Evolutionary conservation across 2,797 vertebrate species (phyloP).

Genomic region (Girardinus metallicus): DNA sequence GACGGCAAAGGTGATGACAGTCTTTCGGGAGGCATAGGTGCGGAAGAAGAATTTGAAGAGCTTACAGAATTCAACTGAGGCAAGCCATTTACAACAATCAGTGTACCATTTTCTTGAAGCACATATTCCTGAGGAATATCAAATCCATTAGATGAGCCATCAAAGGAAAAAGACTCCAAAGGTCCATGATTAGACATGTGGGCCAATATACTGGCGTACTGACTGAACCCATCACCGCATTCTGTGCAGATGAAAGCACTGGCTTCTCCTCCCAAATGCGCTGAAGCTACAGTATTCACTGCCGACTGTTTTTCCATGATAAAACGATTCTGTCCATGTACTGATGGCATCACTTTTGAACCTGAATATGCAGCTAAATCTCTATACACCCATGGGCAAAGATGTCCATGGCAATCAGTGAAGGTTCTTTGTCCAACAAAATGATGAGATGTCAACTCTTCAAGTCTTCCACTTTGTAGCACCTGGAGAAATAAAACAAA

Average conservation of each 20-base stretch:
- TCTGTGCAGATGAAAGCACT: slow-evolving; percentile 86
- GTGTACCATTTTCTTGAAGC: slow-evolving; percentile 85
- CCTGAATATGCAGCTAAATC: slow-evolving; percentile 4
- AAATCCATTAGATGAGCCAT: slow-evolving; percentile 79
- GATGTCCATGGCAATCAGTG: slow-evolving; percentile 15
- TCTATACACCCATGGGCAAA: slow-evolving; percentile 29
- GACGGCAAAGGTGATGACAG: slow-evolving; percentile 57
- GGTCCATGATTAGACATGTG: slow-evolving; percentile 83
- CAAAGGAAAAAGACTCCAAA: slow-evolving; percentile 78
- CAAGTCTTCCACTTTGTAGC: slow-evolving; percentile 37
- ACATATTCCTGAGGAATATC: slow-evolving; percentile 83
- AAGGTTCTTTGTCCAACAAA: slow-evolving; percentile 15
- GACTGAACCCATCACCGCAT: slow-evolving; percentile 85
- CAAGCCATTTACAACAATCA: slow-evolving; percentile 78
- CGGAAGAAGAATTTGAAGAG: slow-evolving; percentile 62
- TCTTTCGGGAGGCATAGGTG: slow-evolving; percentile 68
- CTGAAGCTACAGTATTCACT: slow-evolving; percentile 55
- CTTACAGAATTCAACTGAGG: slow-evolving; percentile 57
- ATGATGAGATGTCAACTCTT: slow-evolving; percentile 13
- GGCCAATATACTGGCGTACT: slow-evolving; percentile 77
- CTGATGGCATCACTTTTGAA: slow-evolving; percentile 68
- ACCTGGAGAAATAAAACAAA: slow-evolving; percentile 48
- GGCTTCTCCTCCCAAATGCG: slow-evolving; percentile 62
- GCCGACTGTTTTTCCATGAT: slow-evolving; percentile 77
- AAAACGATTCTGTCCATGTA: slow-evolving; percentile 56